phyloP scores from a whole-genome alignment of 2,113 vertebrate species.

The Tautogolabrus adspersus region DNA sequence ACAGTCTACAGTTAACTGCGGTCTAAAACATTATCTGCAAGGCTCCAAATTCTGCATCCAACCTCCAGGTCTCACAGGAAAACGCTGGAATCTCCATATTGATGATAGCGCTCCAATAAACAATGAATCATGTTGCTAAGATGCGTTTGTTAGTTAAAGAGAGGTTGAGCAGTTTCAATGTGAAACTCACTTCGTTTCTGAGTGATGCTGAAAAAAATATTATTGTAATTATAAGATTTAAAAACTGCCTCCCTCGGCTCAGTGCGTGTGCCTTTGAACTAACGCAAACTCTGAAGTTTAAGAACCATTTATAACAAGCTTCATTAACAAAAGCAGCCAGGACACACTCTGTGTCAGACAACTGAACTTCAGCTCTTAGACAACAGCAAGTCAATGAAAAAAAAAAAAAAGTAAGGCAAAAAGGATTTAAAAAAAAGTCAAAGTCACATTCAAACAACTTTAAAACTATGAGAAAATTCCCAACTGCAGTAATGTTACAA shows the following conservation, averaged over 20 bases:
- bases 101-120: constrained; percentile 80
- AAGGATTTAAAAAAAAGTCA: not conserved
- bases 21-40: constrained; percentile 82
- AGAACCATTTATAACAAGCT: not conserved
- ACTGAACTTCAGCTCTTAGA: constrained; percentile 18
- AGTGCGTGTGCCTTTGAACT: not conserved
- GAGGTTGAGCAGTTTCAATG: constrained; percentile 26
- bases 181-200: constrained; percentile 3
- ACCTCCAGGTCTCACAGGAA: constrained; percentile 85
- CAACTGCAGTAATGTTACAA: constrained; percentile 8
- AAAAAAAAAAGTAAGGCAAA: constrained; percentile 5
- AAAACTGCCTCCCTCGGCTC: not conserved
- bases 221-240: not conserved
- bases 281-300: not conserved
- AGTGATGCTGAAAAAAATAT: constrained; percentile 27
- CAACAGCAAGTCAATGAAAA: constrained; percentile 5
- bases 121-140: constrained; percentile 79
- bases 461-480: constrained; percentile 20
- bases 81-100: constrained; percentile 84
- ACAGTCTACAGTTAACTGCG: constrained; percentile 70
- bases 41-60: constrained; percentile 86
- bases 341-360: not conserved
- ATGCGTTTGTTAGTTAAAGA: constrained; percentile 55
- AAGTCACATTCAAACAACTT: constrained; percentile 16
- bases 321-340: not conserved